Evolutionary conservation across 2,797 vertebrate genomes (phyloP).

Genomic region (Melopsittacus undulatus): DNA sequence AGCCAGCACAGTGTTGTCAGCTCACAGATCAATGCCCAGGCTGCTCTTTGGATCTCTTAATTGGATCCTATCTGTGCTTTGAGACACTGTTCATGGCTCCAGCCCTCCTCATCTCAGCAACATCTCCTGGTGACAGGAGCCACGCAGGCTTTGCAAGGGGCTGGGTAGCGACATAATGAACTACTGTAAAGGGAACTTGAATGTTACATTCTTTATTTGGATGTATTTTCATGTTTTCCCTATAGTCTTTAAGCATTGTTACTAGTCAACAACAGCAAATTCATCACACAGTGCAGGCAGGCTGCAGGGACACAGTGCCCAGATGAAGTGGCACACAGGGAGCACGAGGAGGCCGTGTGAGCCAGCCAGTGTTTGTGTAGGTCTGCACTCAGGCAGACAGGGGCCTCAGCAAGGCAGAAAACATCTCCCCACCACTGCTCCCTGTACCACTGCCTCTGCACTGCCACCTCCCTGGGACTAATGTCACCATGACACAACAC

Average conservation of each 20-base stretch:
- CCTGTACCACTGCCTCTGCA: rapidly evolving
- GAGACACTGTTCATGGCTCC: background rate
- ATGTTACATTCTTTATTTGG: background rate
- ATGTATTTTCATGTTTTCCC: background rate
- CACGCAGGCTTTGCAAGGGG: background rate
- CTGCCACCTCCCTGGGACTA: background rate
- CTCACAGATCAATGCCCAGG: background rate
- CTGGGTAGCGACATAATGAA: rapidly evolving
- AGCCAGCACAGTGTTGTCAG: background rate
- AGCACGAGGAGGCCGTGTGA: background rate
- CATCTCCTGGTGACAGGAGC: background rate
- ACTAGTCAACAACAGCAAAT: background rate
- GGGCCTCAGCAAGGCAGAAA: background rate
- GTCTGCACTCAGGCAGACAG: background rate
- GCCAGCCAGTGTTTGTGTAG: background rate
- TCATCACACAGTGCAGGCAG: background rate
- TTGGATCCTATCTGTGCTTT: rapidly evolving
- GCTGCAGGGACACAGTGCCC: rapidly evolving
- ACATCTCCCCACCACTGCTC: background rate
- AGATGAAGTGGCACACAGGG: rapidly evolving
- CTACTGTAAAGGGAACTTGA: background rate
- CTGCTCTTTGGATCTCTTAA: background rate
- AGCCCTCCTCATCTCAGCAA: background rate
- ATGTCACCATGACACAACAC: rapidly evolving
- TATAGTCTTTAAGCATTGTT: background rate